Base-by-base conservation (phyloP, 2,888 invertebrate species). In the Hirtodrosophila cameraria region DNA sequence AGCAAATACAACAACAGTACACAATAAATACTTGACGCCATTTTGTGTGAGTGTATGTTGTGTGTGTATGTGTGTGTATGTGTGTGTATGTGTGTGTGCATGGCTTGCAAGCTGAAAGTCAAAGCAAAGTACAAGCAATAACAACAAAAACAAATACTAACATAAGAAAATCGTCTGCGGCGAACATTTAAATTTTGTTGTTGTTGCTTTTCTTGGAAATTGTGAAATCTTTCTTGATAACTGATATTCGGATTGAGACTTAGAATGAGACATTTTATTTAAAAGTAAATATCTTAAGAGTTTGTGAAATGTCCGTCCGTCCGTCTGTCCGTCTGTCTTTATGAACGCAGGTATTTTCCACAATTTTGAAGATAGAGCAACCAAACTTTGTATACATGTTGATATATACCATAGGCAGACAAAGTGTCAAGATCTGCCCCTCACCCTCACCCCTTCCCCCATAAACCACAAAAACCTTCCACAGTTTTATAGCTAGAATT, bases 21-120 rank as follows among this genome's bases (percentile, higher is more conserved):
- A 69, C 76, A 83, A 84, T 73, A 81, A 81, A 84, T 81, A 74
- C 84, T 82, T 81, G 74, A 84, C 78, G 78, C 81, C 75, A 81
- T 78, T 67, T 69, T 54, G 27, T 55, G 30, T 27, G 15, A n/a
- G 20, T 27, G 8, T 52, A 31, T 33, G 30, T 36, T 33, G 31
- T 46, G 46, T 36, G 38, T 60, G 39, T 62, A n/a, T 49, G n/a
- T 36, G 46, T 52, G 23, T 49, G 30, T 65, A 35, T 52, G 25
- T 55, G 42, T 50, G 41, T 45, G 13, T 50, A 13, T 52, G 11
- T 43, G 50, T 55, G 59, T 61, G 63, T 61, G 52, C 59, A 62
- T 60, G 60, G 52, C 58, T 64, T 72, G 52, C 61, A 60, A 70
- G 73, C 62, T 75, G 79, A 76, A 82, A 80, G 80, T 76, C 76